A percentile compares a stretch with the other conserved stretches of the same genome.
Conservation (phyloP, 2,888 invertebrate species). For the Hoplodrina ambigua region DNA sequence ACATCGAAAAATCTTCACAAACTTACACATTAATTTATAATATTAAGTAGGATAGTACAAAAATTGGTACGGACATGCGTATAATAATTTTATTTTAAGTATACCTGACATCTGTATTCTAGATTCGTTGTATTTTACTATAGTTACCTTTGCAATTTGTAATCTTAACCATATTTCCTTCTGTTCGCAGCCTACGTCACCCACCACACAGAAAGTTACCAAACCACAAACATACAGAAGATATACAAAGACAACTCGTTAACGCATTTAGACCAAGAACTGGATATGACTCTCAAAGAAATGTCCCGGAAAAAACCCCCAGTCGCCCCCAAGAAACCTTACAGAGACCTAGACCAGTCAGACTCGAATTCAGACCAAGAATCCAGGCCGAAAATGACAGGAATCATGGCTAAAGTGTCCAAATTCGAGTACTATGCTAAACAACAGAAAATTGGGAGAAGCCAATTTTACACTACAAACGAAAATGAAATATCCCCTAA, state of each 20-base stretch:
- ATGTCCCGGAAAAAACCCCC: constrained; percentile 92
- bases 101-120: too few species aligned
- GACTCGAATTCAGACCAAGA: constrained; percentile 89
- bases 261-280: constrained; percentile 83
- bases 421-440: constrained; percentile 95
- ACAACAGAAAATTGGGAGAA: constrained; percentile 89
- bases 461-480: constrained; percentile 84
- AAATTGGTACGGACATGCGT: too few species aligned
- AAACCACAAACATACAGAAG: constrained; percentile 71
- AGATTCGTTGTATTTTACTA: too few species aligned
- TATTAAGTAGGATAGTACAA: too few species aligned
- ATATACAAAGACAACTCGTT: constrained; percentile 82
- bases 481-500: constrained; percentile 92
- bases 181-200: constrained; percentile 78
- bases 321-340: constrained; percentile 91
- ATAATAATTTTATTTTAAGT: too few species aligned
- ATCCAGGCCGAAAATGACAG: constrained; percentile 82
- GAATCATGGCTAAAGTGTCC: constrained; percentile 94
- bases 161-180: constrained; percentile 10
- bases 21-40: too few species aligned
- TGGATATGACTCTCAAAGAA: constrained; percentile 86
- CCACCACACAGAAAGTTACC: constrained; percentile 73
- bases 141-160: background rate
- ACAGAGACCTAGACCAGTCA: constrained; percentile 86
- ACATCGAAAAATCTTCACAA: too few species aligned